Conservation (phyloP, 2,113 vertebrate species). For the Calidris pugnax region DNA sequence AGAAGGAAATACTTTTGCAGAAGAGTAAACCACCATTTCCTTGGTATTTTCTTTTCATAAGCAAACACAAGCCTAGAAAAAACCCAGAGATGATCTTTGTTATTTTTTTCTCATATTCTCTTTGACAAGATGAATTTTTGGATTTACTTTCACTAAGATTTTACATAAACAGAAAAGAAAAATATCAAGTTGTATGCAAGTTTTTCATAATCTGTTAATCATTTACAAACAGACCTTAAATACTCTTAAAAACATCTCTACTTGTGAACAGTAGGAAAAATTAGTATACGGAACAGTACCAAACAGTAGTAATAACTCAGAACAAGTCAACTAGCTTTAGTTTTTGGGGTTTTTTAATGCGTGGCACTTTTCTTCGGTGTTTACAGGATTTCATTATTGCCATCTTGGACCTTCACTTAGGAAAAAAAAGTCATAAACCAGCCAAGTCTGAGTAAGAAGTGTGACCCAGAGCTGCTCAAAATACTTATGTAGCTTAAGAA, state of each 20-base stretch:
- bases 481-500: neutral
- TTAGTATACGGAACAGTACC: neutral
- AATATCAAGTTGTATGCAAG: neutral
- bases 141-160: neutral
- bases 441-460: neutral
- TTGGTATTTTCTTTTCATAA: neutral
- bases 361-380: neutral
- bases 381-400: neutral
- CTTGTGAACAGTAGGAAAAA: neutral
- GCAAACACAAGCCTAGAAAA: neutral
- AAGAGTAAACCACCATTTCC: neutral
- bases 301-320: neutral
- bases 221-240: neutral
- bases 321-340: neutral
- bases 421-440: neutral
- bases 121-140: neutral
- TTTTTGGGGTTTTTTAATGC: neutral
- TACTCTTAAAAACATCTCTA: neutral
- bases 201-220: neutral
- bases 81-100: neutral
- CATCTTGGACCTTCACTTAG: neutral
- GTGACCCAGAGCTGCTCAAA: neutral
- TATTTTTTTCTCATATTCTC: neutral
- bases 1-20: neutral
- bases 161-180: neutral